These are phyloP conservation scores for Balanococcus diminutus DNA, from an alignment of 2,888 invertebrate genomes.

Conservation along the genomic window DNA sequence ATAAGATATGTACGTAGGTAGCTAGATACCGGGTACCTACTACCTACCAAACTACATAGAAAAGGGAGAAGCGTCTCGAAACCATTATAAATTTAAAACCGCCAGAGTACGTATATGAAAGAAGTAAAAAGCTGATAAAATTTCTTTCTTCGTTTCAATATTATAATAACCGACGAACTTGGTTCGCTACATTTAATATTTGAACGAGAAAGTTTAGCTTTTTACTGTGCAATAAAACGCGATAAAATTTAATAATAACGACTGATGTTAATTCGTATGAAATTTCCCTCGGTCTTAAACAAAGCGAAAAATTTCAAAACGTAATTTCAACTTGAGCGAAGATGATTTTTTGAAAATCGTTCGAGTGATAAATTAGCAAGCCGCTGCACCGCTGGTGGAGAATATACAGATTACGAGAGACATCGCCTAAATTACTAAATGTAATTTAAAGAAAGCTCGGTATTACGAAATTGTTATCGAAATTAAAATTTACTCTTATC, in stretches of 20 bases:
- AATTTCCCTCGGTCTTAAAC: background rate
- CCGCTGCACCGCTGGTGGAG: background rate
- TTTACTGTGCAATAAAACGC: background rate
- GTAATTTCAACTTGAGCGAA: background rate
- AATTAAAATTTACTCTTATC: slow-evolving; percentile 17
- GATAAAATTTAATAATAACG: background rate
- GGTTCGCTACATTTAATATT: background rate
- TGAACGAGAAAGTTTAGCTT: background rate
- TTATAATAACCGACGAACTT: background rate
- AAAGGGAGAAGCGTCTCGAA: too few relatives aligned
- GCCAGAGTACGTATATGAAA: background rate
- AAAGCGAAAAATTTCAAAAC: background rate
- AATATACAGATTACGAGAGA: background rate
- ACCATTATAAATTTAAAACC: background rate
- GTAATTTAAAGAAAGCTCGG: background rate
- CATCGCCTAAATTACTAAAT: background rate
- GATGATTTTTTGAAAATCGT: background rate
- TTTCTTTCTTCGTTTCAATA: background rate
- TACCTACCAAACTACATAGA: too few relatives aligned
- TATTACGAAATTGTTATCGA: background rate
- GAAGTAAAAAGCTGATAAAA: background rate
- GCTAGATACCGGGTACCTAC: too few relatives aligned
- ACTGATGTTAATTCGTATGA: background rate
- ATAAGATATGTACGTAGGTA: background rate
- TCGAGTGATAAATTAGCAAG: background rate